Percentiles rank a stretch among this genome's conserved stretches.
phyloP scores from a whole-genome alignment of 2,797 vertebrate species.

The Melanotaenia parkinsoni region DNA sequence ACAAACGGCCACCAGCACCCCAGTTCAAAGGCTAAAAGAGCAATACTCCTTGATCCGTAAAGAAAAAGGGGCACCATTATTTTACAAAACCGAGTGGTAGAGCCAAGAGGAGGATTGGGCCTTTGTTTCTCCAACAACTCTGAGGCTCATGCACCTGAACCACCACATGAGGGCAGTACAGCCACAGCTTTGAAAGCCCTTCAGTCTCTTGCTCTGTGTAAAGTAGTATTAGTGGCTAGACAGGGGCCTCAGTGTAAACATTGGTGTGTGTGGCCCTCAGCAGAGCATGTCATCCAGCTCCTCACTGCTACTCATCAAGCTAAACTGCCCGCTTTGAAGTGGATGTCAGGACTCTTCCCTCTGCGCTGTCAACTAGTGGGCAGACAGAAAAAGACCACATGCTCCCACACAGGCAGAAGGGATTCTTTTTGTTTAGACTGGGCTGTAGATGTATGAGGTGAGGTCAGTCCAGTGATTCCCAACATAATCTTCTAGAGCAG shows the following conservation, averaged over 20 bases:
- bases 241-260: conserved; percentile 54
- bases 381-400: conserved; percentile 6
- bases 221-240: conserved; percentile 28
- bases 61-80: not conserved
- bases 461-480: conserved; percentile 16
- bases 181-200: conserved; percentile 58
- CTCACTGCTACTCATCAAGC: conserved; percentile 62
- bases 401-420: conserved; percentile 9
- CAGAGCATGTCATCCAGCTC: conserved; percentile 42
- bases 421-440: conserved; percentile 37
- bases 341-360: conserved; percentile 31
- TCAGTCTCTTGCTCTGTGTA: conserved; percentile 1
- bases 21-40: not conserved
- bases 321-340: conserved; percentile 45
- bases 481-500: not conserved
- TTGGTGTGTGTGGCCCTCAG: conserved; percentile 59
- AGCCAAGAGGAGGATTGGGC: not conserved
- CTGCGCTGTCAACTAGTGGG: conserved; percentile 26
- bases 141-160: not conserved
- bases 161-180: conserved; percentile 78
- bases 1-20: not conserved
- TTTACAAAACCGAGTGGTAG: not conserved
- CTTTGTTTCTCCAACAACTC: not conserved
- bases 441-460: conserved; percentile 36
- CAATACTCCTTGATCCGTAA: not conserved